Conservation (phyloP, 2,113 vertebrate species). For the Solea solea region DNA sequence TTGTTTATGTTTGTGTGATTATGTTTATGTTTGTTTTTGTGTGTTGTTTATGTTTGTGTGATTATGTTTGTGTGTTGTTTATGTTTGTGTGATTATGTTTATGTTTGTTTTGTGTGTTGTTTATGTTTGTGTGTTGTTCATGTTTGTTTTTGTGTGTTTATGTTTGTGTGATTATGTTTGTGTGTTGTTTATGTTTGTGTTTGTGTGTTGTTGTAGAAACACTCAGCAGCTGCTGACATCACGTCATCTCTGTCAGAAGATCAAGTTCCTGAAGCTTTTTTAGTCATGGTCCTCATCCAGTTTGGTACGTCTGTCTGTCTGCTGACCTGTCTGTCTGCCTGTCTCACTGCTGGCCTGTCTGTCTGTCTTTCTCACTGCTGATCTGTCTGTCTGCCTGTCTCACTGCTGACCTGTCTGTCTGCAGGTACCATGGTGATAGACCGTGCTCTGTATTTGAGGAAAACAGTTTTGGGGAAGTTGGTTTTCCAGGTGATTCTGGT, state of each 20-base stretch:
- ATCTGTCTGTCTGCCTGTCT: background rate
- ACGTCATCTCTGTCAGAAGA: conserved; percentile 95
- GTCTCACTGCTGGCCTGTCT: background rate
- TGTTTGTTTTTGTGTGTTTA: no score
- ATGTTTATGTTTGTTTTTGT: no score
- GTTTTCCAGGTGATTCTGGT: conserved; percentile 64
- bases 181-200: background rate
- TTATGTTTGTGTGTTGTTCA: background rate
- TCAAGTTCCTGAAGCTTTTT: conserved; percentile 92
- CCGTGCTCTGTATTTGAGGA: conserved; percentile 64
- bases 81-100: no score
- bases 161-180: background rate
- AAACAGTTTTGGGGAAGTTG: conserved; percentile 63
- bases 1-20: no score
- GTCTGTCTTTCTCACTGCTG: background rate
- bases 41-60: no score
- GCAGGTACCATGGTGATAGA: conserved; percentile 68
- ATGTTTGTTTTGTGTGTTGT: no score
- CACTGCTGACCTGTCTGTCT: conserved; percentile 11
- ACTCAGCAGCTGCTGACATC: conserved; percentile 94
- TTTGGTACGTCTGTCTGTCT: conserved; percentile 75
- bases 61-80: no score
- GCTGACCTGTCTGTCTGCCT: background rate
- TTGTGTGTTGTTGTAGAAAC: conserved; percentile 83
- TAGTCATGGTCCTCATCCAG: conserved; percentile 97